Conservation (phyloP, 2,888 invertebrate genomes). For the Chalcis sispes region DNA sequence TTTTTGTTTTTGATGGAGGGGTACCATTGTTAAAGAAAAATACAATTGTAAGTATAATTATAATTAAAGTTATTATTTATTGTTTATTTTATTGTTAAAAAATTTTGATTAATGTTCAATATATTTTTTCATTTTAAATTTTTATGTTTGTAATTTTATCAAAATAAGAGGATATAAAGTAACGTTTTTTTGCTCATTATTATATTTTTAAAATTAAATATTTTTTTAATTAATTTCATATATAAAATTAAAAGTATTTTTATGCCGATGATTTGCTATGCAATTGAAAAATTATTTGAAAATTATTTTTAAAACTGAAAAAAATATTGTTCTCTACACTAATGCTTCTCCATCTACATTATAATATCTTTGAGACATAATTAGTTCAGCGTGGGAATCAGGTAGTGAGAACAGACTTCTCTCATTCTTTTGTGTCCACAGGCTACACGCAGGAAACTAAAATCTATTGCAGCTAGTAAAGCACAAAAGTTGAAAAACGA, state of each 20-base stretch:
- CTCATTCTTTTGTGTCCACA: conserved; percentile 74
- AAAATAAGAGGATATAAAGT: no score
- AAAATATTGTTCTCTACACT: conserved; percentile 53
- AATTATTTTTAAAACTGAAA: conserved; percentile 28
- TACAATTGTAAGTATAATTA: conserved; percentile 85
- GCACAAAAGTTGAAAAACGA: conserved; percentile 82
- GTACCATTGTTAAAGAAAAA: conserved; percentile 94
- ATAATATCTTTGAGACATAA: conserved; percentile 69
- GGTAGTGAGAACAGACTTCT: conserved; percentile 70
- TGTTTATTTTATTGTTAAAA: background rate
- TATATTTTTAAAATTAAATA: background rate
- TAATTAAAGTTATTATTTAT: background rate
- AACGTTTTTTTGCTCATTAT: no score
- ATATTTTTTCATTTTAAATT: background rate
- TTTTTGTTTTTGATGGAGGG: conserved; percentile 99
- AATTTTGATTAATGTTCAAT: no score
- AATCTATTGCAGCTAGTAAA: conserved; percentile 78
- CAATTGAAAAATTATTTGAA: background rate
- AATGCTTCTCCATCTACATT: conserved; percentile 67
- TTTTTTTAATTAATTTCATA: background rate
- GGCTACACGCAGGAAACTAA: conserved; percentile 87
- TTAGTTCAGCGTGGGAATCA: conserved; percentile 69
- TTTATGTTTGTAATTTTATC: background rate
- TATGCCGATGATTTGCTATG: background rate
- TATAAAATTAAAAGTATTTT: background rate